Conservation (phyloP, 2,797 vertebrate genomes). For the Enteromius paludinosus region DNA sequence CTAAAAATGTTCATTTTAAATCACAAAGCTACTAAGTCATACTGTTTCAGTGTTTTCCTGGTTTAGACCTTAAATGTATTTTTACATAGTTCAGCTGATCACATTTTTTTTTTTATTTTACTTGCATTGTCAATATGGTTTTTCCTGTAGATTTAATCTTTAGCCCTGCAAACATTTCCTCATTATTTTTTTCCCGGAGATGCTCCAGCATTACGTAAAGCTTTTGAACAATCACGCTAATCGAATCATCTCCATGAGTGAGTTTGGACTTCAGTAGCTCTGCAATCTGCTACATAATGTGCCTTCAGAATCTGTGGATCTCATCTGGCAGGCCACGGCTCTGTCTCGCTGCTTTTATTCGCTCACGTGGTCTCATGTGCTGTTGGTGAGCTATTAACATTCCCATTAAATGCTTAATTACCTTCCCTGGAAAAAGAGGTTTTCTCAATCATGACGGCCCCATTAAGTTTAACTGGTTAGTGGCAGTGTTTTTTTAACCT, state of each 20-base stretch:
- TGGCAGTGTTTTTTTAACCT: conserved; percentile 2
- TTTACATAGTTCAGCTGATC: background rate
- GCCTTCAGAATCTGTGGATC: conserved; percentile 25
- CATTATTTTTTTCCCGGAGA: conserved; percentile 31
- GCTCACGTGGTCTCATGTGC: background rate
- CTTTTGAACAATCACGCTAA: conserved; percentile 73
- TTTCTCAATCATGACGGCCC: conserved; percentile 9
- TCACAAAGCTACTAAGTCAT: background rate
- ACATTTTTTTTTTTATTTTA: background rate
- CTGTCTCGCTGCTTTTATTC: background rate
- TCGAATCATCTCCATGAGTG: conserved; percentile 81
- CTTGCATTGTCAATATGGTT: background rate
- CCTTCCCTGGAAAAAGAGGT: conserved; percentile 35
- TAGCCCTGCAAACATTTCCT: background rate
- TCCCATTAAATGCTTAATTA: conserved; percentile 42
- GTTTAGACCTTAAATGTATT: background rate
- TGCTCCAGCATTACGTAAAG: conserved; percentile 75
- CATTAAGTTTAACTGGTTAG: background rate
- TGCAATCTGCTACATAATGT: conserved; percentile 50
- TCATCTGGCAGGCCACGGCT: background rate
- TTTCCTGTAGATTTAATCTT: conserved; percentile 2
- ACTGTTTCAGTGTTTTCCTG: background rate
- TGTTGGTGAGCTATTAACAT: conserved; percentile 25
- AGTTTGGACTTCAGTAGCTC: conserved; percentile 48
- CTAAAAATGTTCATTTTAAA: conserved; percentile 3